A percentile compares a stretch with the other conserved stretches of the same genome.
These are phyloP conservation scores for Cyprinodon brontotheroides DNA, from an alignment of 2,113 vertebrate species.

Conservation along the genomic window DNA sequence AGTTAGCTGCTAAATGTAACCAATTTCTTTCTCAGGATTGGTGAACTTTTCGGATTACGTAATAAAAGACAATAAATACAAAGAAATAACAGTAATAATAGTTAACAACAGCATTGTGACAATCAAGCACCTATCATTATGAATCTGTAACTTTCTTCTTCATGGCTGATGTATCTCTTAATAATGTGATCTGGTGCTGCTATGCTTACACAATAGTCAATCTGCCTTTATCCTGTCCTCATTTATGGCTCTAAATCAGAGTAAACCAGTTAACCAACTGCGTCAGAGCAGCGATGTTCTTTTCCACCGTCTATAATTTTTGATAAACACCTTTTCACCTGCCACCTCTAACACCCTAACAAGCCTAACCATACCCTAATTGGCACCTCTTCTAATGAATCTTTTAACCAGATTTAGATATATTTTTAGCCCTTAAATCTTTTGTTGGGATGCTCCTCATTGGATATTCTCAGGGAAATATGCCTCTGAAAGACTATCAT, in stretches of 20 bases:
- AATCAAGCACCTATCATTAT: not conserved
- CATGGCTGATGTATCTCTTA: not conserved
- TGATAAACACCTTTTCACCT: not conserved
- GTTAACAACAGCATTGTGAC: not conserved
- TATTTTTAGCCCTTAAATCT: constrained; percentile 7
- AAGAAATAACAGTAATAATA: not conserved
- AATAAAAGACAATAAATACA: not conserved
- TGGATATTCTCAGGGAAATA: too few species aligned
- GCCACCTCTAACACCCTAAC: constrained; percentile 4
- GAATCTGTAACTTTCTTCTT: not conserved
- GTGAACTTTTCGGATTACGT: not conserved
- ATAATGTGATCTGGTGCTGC: not conserved
- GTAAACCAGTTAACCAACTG: not conserved
- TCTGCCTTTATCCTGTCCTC: not conserved
- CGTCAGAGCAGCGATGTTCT: not conserved
- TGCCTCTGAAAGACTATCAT: too few species aligned
- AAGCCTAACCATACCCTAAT: not conserved
- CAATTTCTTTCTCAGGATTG: not conserved
- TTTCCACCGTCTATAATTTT: not conserved
- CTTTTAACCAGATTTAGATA: not conserved
- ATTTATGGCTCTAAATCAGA: not conserved
- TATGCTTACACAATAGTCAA: not conserved
- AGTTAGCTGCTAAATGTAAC: not conserved
- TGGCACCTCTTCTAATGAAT: not conserved
- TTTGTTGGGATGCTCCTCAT: not conserved